Base-by-base conservation (phyloP, 2,113 vertebrate genomes). In the Phyllostomus hastatus region DNA sequence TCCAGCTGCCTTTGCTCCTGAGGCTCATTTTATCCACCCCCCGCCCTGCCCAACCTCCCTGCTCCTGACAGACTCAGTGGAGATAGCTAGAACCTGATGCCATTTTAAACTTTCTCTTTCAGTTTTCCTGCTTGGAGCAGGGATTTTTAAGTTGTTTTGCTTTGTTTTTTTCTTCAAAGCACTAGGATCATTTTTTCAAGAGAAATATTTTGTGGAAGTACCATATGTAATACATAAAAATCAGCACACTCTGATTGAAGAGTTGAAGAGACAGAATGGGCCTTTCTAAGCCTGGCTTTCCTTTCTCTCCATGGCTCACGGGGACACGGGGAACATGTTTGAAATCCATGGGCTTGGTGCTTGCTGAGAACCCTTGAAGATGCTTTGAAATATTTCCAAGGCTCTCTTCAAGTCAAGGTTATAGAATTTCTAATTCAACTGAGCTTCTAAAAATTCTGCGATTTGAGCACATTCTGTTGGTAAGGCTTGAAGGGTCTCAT, bases 291-390 rank as follows among this genome's bases (percentile, higher is more conserved):
- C 33, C 19, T 20, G 43, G 6, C 31, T 95, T 85, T 88, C 17
- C 59, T 9, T 81, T 85, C 14, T 69, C 48, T 81, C 24, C 54
- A 52, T 0, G 0, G 48, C 24, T 79, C 31, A 1, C 14, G 41
- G 75, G 10, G 24, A 87, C 17, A 35, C 2, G 50, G 17, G 16
- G 61, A 1, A 14, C 28, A 59, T 50, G 19, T 93, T 94, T 88
- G 93, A 94, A 92, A 96, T 52, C 33, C 9, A 73, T 46, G 66
- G 54, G 2, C 19, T 70, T 64, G 41, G 31, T 46, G 43, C 66
- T 83, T 82, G 43, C 54, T 38, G n/a, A 80, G 82, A 94, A 97
- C 66, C 7, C 31, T 33, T 95, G 64, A 91, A 96, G 69, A 84
- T 78, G 57, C 46, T 95, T 94, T 52, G 48, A 90, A 89, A 83